Evolutionary conservation across 2,797 vertebrate species (phyloP), one percentile per base, ranked within the genome.

Genomic region (Babyrousa celebensis): DNA sequence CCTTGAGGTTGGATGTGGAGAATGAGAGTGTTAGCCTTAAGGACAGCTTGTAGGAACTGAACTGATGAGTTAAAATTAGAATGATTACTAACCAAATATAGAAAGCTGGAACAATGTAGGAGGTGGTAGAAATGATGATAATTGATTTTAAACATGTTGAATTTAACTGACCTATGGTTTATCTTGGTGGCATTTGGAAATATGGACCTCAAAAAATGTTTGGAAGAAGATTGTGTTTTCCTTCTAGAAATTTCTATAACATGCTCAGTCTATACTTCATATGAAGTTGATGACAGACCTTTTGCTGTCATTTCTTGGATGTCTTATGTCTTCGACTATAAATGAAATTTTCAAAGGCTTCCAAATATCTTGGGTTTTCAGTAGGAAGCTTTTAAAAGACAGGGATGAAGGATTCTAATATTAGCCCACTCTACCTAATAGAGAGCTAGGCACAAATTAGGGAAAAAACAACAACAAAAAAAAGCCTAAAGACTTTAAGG

Each of bases 161-260:
- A 63, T 89, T 89, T 72, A 27, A 71, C n/a, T 15, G 3, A 63
- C 10, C 3, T 80, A 3, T 54, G 29, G 17, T 62, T 91, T 90
- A 68, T 75, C 25, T 89, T 54, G 48, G 52, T 79, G 52, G 29
- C 9, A 40, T 12, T 68, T 85, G 68, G 89, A 80, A 80, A 62
- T 67, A 60, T 0, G 1, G 52, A 15, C 68, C 17, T 92, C 25
- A 25, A 71, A 79, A 77, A 29, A 78, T 20, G 20, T 77, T 86
- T 6, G 12, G 21, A 65, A 71, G 70, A 92, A 80, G 6, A 36
- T 75, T 25, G 15, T 43, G 36, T 72, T 84, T 96, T 87, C 54
- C 84, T 95, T 70, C 83, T 78, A 83, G 77, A 62, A 89, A 72
- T 60, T 83, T 32, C 21, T 89, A 7, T 85, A 48, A 62, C 52